Evolutionary conservation across 2,888 invertebrate genomes (phyloP).

Genomic region (Ophion slaviceki): DNA sequence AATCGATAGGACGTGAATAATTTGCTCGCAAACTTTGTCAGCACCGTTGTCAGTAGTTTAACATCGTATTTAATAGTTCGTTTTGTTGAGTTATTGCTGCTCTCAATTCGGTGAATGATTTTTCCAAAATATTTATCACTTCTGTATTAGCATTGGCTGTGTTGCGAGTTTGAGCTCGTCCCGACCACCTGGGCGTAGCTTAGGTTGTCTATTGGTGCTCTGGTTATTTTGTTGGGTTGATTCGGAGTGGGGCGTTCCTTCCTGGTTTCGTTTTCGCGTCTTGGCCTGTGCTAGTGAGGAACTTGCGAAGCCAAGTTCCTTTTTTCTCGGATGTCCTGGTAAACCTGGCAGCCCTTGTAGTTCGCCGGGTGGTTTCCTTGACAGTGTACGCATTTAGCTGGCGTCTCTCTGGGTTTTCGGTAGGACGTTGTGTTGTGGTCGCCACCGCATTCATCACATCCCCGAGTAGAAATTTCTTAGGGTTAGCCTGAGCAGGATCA

Average conservation of each 20-base stretch:
- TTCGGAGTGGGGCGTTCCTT: neutral
- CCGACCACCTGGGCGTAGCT: neutral
- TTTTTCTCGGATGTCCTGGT: conserved; percentile 7
- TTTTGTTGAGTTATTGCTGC: conserved; percentile 22
- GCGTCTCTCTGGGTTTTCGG: too few relatives aligned
- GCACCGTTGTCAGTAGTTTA: conserved; percentile 16
- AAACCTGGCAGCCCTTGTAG: too few relatives aligned
- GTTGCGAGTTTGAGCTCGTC: neutral
- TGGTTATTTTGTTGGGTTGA: neutral
- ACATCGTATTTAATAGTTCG: conserved; percentile 7
- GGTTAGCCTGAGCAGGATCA: too few relatives aligned
- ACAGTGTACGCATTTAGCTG: too few relatives aligned
- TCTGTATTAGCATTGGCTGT: neutral
- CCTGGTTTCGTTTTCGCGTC: neutral
- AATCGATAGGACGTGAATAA: neutral
- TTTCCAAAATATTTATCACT: neutral
- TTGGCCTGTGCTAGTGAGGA: neutral
- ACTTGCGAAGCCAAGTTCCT: conserved; percentile 9
- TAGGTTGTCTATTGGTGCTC: neutral
- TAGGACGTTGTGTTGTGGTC: too few relatives aligned
- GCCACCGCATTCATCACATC: too few relatives aligned
- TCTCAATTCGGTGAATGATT: conserved; percentile 34
- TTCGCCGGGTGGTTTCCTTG: too few relatives aligned
- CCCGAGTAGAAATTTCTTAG: too few relatives aligned
- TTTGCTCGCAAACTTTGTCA: conserved; percentile 18